Percentiles rank a stretch among this genome's conserved stretches.
Evolutionary conservation across 2,797 vertebrate species (phyloP).

Genomic region (Sphenodon punctatus): DNA sequence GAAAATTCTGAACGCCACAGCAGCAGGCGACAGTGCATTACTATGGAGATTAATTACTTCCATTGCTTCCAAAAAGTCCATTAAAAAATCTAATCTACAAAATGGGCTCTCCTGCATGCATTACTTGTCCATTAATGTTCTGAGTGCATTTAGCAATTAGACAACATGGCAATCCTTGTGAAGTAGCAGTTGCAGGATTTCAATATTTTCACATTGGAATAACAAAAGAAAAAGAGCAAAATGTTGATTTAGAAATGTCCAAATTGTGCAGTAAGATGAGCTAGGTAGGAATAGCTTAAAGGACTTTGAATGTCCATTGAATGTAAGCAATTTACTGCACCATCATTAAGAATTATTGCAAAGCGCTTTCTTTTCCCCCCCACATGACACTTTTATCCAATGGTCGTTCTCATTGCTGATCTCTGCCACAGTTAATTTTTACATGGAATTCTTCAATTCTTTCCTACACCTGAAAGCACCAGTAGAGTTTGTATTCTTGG

Average conservation of each 20-base stretch:
- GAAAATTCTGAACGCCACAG: slow-evolving; percentile 11
- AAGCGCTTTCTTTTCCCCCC: too few relatives aligned
- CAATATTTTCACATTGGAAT: not conserved
- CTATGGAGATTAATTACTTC: slow-evolving; percentile 50
- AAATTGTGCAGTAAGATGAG: not conserved
- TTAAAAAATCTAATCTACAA: slow-evolving; percentile 64
- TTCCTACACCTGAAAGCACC: too few relatives aligned
- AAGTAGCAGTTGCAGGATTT: not conserved
- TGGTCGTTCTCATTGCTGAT: too few relatives aligned
- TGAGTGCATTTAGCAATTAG: slow-evolving; percentile 35
- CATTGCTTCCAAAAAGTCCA: slow-evolving; percentile 38
- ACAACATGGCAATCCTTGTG: not conserved
- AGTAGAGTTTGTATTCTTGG: too few relatives aligned
- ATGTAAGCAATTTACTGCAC: not conserved
- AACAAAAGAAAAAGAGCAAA: not conserved
- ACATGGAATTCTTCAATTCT: too few relatives aligned
- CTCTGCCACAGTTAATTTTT: too few relatives aligned
- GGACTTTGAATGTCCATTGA: fast-evolving
- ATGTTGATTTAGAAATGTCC: not conserved
- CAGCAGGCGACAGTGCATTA: slow-evolving; percentile 1
- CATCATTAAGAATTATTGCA: too few relatives aligned
- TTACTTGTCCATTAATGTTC: slow-evolving; percentile 46
- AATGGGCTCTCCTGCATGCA: slow-evolving; percentile 8
- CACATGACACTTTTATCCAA: too few relatives aligned
- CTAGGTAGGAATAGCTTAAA: not conserved